Evolutionary conservation across 1,140 invertebrate genomes (phyloP).

Genomic region (Helicoverpa armigera): DNA sequence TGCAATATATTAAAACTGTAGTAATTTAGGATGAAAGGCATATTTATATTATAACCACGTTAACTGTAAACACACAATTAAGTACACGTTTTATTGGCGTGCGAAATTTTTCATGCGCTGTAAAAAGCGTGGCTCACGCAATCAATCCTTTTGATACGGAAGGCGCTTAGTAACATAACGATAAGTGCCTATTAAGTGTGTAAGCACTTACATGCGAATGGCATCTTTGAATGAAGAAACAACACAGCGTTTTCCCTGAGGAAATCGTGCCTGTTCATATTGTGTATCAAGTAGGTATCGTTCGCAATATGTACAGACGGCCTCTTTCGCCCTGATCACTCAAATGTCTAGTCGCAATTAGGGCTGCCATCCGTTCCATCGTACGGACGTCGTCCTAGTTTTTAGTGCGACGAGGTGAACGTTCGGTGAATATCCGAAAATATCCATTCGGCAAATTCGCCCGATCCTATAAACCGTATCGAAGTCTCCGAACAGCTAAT

Average conservation of each 20-base stretch:
- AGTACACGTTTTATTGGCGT: conserved; percentile 22
- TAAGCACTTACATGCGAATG: neutral
- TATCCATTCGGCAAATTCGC: conserved; percentile 44
- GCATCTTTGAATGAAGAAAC: neutral
- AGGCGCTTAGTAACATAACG: conserved; percentile 10
- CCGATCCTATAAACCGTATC: conserved; percentile 30
- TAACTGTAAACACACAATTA: conserved; percentile 30
- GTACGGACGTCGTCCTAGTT: conserved; percentile 54
- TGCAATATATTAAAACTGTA: conserved; percentile 11
- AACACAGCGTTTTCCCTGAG: conserved; percentile 17
- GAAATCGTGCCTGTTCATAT: conserved; percentile 13
- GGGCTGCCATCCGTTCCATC: conserved; percentile 51
- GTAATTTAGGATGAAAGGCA: conserved; percentile 21
- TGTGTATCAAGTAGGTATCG: conserved; percentile 5
- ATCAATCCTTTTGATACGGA: conserved; percentile 29
- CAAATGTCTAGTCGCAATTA: conserved; percentile 54
- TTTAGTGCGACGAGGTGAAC: conserved; percentile 53
- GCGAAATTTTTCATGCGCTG: conserved; percentile 27
- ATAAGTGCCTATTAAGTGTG: neutral
- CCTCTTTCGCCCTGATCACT: conserved; percentile 57
- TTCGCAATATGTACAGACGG: conserved; percentile 39
- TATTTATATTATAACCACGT: conserved; percentile 31
- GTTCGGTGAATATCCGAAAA: conserved; percentile 47
- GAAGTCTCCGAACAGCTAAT: conserved; percentile 33
- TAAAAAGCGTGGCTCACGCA: conserved; percentile 1